Evolutionary conservation across 2,888 invertebrate species (phyloP), one percentile per base, ranked within the genome.

Genomic region (Candidula unifasciata): DNA sequence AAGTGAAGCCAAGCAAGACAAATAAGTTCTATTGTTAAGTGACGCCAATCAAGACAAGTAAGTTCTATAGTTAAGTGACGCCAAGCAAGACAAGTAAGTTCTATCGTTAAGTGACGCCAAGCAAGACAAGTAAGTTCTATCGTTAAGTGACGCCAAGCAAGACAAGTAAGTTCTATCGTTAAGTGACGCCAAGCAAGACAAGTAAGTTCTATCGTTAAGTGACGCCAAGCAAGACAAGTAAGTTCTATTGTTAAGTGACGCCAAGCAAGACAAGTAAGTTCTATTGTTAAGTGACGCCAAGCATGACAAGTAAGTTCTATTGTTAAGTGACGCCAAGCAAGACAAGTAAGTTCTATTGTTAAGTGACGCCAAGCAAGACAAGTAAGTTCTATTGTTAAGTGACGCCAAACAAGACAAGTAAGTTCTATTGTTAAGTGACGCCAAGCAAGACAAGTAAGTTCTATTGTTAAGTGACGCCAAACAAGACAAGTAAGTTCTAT

Each of bases 291-390:
- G 0, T 10, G 6, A 44, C 44, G 44, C 8, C 13, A 44, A 44
- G 13, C 44, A 44, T 1, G 44, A 44, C 13, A 44, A 44, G n/a
- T 44, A 44, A 44, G 44, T 44, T 13, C 8, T 10, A 44, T 44
- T 10, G 96, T 96, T 90, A 97, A 97, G 93, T 98, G 98, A 88
- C 18, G 93, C 93, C 24, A 80, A 44, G n/a, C n/a, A 18, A 13
- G 81, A 81, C 3, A 81, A n/a, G 81, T 81, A 71, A 57, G 81
- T 71, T 24, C 10, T 37, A 10, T 66, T 88, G 13, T 24, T 68
- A 3, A 27, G 1, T 6, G 3, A 30, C 27, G 10, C 5, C 3
- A 27, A n/a, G 27, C 13, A 30, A 30, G 30, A 27, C 3, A 68
- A 13, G 68, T 68, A 68, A 24, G 68, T 68, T 2, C 3, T 16